A percentile compares a stretch with the other conserved stretches of the same genome.
These are phyloP conservation scores for Molanna angustata DNA, from an alignment of 2,888 invertebrate genomes.

Conservation along the genomic window DNA sequence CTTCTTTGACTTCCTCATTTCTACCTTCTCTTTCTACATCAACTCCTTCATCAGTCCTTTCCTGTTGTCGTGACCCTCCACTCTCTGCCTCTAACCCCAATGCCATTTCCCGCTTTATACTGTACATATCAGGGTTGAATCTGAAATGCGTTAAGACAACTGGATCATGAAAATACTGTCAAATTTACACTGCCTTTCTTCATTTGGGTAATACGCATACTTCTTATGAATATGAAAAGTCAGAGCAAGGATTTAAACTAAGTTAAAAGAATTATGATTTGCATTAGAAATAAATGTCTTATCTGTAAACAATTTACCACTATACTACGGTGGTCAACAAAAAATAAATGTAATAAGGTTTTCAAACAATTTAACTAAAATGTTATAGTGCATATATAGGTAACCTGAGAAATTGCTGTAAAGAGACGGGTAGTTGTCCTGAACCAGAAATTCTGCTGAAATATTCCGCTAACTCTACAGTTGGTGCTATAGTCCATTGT, in stretches of 20 bases:
- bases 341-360: too few relatives aligned
- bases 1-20: slow-evolving; percentile 12
- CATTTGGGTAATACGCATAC: too few relatives aligned
- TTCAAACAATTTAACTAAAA: too few relatives aligned
- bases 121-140: slow-evolving; percentile 41
- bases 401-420: slow-evolving; percentile 47
- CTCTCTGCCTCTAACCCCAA: not conserved
- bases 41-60: slow-evolving; percentile 34
- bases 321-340: too few relatives aligned
- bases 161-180: not conserved
- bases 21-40: slow-evolving; percentile 9
- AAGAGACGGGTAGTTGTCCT: slow-evolving; percentile 41
- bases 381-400: too few relatives aligned
- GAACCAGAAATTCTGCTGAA: slow-evolving; percentile 16
- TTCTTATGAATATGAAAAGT: too few relatives aligned
- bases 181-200: too few relatives aligned
- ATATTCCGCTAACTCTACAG: slow-evolving; percentile 28
- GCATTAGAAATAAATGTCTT: too few relatives aligned
- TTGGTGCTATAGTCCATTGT: slow-evolving; percentile 27
- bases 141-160: slow-evolving; percentile 22
- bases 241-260: not conserved
- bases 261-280: not conserved
- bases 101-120: slow-evolving; percentile 36
- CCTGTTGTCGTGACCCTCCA: slow-evolving; percentile 1
- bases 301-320: too few relatives aligned